These are phyloP conservation scores for Tanypteryx hageni DNA, from an alignment of 2,888 invertebrate species.

Conservation along the genomic window DNA sequence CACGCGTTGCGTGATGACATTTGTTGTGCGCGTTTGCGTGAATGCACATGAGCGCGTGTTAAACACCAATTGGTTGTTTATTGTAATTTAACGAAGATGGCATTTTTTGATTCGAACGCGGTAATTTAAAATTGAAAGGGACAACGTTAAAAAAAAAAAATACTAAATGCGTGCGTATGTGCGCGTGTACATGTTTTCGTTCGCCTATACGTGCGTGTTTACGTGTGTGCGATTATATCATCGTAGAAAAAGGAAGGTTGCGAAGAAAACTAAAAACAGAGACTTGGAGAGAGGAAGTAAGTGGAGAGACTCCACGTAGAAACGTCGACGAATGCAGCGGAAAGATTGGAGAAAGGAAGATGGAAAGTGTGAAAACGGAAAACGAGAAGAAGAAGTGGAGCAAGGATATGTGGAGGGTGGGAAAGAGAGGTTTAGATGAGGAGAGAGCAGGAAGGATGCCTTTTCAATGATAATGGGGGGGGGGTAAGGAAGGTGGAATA, in stretches of 20 bases:
- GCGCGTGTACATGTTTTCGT: no score
- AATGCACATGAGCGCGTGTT: neutral
- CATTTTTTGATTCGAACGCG: neutral
- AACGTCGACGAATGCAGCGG: neutral
- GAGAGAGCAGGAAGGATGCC: no score
- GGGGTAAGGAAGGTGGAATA: no score
- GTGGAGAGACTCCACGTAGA: neutral
- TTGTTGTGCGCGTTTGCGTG: neutral
- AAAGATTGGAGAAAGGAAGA: no score
- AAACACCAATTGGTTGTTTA: neutral
- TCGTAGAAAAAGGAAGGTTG: neutral
- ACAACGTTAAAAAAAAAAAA: neutral
- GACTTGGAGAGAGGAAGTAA: neutral
- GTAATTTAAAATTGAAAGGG: neutral
- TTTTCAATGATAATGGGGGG: no score
- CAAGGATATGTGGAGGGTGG: no score
- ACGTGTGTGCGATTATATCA: no score
- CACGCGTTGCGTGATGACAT: neutral
- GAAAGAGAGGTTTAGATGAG: no score
- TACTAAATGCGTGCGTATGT: no score
- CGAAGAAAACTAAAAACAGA: neutral
- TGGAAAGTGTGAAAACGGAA: no score
- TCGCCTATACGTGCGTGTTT: no score
- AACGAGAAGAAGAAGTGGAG: no score
- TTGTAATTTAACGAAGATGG: neutral